Evolutionary conservation across 2,113 vertebrate genomes (phyloP).

Genomic region (Nycticorax nycticorax): DNA sequence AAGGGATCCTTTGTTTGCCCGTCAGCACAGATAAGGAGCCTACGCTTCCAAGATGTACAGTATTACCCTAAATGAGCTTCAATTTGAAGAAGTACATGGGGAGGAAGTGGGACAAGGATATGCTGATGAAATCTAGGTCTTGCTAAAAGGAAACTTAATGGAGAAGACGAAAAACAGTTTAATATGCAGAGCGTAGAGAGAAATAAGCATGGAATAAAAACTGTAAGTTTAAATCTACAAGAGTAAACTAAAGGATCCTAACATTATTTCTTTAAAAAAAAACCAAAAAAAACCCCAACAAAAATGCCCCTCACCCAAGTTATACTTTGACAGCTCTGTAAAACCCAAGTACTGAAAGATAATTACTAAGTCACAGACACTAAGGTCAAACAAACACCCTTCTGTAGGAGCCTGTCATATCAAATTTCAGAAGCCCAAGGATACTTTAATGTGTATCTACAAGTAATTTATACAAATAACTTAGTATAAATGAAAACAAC

Average conservation of each 20-base stretch:
- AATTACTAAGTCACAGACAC: neutral
- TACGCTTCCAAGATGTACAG: neutral
- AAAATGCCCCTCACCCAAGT: too few species aligned
- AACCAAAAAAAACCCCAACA: neutral
- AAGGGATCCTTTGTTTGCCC: conserved; percentile 33
- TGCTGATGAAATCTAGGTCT: neutral
- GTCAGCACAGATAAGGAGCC: neutral
- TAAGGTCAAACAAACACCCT: neutral
- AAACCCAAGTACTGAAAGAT: neutral
- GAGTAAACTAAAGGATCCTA: neutral
- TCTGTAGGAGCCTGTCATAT: neutral
- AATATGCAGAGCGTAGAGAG: neutral
- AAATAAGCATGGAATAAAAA: neutral
- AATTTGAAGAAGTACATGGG: neutral
- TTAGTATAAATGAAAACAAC: neutral
- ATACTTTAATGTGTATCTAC: neutral
- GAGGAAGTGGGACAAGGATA: neutral
- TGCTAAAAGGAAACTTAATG: neutral
- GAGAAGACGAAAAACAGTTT: neutral
- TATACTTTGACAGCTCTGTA: neutral
- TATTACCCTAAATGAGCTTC: conserved; percentile 33
- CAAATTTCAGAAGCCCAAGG: neutral
- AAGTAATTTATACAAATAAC: neutral
- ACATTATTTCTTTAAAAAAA: neutral
- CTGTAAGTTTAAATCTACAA: neutral